A percentile compares a stretch with the other conserved stretches of the same genome.
phyloP scores from a whole-genome alignment of 2,113 vertebrate genomes.

The Enhydra lutris region DNA sequence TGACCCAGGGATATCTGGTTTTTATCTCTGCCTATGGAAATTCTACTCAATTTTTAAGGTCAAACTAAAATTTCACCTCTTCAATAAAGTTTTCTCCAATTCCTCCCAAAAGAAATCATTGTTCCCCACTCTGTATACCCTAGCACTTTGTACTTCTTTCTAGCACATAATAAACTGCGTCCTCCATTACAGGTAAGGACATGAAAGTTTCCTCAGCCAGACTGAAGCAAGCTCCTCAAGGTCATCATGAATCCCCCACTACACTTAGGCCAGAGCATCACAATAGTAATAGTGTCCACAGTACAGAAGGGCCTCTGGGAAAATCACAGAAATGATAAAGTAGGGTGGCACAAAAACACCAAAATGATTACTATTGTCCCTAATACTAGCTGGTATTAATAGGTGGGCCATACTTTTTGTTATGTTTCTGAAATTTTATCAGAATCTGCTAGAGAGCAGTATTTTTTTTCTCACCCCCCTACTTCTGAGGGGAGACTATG shows the following conservation, averaged over 20 bases:
- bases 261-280: neutral
- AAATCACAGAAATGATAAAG: neutral
- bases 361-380: neutral
- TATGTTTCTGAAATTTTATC: neutral
- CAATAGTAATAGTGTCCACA: neutral
- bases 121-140: neutral
- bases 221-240: neutral
- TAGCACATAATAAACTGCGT: accelerated
- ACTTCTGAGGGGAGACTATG: neutral
- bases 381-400: neutral
- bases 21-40: neutral
- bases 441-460: neutral
- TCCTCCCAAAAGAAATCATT: neutral
- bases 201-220: neutral
- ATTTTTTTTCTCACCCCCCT: neutral
- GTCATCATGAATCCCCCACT: neutral
- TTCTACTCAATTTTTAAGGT: neutral
- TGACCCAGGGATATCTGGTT: neutral
- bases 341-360: neutral
- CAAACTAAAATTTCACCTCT: neutral
- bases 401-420: neutral
- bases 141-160: neutral
- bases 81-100: neutral
- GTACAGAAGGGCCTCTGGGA: neutral
- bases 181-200: neutral